phyloP scores from a whole-genome alignment of 2,888 invertebrate species.

The Brenthis hecate region DNA sequence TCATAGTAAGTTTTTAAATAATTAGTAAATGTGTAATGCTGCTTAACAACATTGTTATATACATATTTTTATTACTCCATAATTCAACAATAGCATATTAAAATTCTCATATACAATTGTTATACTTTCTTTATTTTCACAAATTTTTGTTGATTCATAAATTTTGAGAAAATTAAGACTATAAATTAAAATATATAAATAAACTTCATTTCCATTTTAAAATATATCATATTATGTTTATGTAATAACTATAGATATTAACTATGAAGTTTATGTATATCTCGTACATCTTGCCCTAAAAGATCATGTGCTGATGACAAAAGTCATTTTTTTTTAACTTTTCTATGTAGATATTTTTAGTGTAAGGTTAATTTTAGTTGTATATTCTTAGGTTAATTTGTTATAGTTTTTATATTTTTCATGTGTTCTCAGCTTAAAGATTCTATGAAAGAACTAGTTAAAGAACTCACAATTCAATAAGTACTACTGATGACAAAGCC shows the following conservation, averaged over 20 bases:
- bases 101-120: too few relatives aligned
- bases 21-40: too few relatives aligned
- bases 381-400: conserved; percentile 56
- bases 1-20: too few relatives aligned
- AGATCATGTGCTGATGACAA: conserved; percentile 29
- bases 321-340: conserved; percentile 55
- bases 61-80: too few relatives aligned
- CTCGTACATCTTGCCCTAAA: conserved; percentile 22
- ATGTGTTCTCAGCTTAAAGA: conserved; percentile 23
- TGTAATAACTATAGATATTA: conserved; percentile 17
- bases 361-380: conserved; percentile 61
- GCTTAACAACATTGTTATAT: too few relatives aligned
- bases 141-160: too few relatives aligned
- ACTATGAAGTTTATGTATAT: neutral
- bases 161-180: too few relatives aligned
- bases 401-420: conserved; percentile 19
- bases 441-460: conserved; percentile 11
- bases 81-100: too few relatives aligned
- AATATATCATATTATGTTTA: conserved; percentile 2
- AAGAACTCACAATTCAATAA: neutral
- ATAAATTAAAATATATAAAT: too few relatives aligned
- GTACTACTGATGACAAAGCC: neutral
- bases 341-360: conserved; percentile 61
- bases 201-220: neutral
- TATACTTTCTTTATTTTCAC: too few relatives aligned